A percentile compares a stretch with the other conserved stretches of the same genome.
These are phyloP conservation scores for Molanna angustata DNA, from an alignment of 2,888 invertebrate species.

Conservation along the genomic window DNA sequence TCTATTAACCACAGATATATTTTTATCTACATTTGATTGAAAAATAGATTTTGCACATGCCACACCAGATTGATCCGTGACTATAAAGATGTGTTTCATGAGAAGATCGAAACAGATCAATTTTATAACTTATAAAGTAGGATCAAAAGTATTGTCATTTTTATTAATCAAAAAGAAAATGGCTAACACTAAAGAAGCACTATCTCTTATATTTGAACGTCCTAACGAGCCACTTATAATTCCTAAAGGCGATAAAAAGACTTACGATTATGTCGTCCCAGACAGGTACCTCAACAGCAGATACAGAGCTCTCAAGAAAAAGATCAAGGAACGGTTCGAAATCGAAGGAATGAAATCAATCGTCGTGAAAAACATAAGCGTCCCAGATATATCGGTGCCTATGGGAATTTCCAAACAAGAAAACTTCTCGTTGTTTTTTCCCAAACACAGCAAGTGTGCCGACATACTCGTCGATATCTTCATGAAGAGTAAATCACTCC, in stretches of 20 bases:
- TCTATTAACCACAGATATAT: too few species aligned
- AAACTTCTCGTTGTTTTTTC: constrained; percentile 70
- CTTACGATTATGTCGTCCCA: background rate
- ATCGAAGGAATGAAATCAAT: constrained; percentile 51
- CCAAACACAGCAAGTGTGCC: constrained; percentile 64
- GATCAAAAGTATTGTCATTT: too few species aligned
- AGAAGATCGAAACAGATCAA: too few species aligned
- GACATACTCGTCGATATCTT: constrained; percentile 65
- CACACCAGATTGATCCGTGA: too few species aligned
- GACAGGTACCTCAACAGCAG: background rate
- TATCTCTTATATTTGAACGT: background rate
- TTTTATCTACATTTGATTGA: too few species aligned
- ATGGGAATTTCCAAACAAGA: constrained; percentile 60
- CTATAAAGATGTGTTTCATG: too few species aligned
- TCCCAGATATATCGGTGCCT: constrained; percentile 63
- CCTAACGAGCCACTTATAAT: constrained; percentile 1
- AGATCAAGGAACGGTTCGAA: constrained; percentile 51
- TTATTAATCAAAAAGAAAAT: too few species aligned
- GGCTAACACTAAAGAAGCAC: background rate
- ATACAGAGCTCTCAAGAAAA: background rate
- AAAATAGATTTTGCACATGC: too few species aligned
- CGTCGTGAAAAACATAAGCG: constrained; percentile 57
- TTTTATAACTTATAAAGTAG: too few species aligned
- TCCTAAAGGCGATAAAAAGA: background rate
- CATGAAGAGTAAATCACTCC: constrained; percentile 64